These are phyloP conservation scores for fruit fly (Drosophila melanogaster) DNA, from an alignment of 1,140 invertebrate species.

Conservation along the genomic window DNA sequence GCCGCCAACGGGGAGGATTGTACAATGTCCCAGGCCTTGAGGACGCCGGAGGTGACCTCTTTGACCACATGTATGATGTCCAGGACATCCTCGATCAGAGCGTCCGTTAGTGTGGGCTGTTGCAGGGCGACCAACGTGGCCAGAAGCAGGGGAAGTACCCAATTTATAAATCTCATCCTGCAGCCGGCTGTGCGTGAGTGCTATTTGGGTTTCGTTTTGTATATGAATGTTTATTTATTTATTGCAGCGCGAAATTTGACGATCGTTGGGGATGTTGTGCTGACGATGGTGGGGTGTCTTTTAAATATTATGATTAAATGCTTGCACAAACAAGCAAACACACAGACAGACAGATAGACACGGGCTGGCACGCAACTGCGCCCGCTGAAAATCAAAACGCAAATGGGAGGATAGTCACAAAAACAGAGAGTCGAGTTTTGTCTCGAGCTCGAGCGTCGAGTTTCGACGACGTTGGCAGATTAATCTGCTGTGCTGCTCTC, in stretches of 20 bases:
- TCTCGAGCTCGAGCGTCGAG: slow-evolving; percentile 14
- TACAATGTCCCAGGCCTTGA: slow-evolving; percentile 88
- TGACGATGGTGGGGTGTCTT: neutral
- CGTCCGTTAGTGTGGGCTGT: slow-evolving; percentile 59
- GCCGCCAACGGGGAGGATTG: slow-evolving; percentile 85
- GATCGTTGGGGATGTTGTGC: slow-evolving; percentile 14
- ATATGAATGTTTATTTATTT: neutral
- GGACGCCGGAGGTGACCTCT: slow-evolving; percentile 86
- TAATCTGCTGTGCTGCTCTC: slow-evolving; percentile 16
- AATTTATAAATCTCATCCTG: slow-evolving; percentile 23
- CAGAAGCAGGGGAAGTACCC: slow-evolving; percentile 26
- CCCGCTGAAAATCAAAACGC: slow-evolving; percentile 58
- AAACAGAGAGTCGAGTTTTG: slow-evolving; percentile 36
- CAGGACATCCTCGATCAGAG: slow-evolving; percentile 86
- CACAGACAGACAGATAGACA: slow-evolving; percentile 12
- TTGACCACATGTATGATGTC: slow-evolving; percentile 87
- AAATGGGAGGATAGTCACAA: slow-evolving; percentile 50
- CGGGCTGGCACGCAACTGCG: slow-evolving; percentile 48
- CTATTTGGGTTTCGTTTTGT: neutral
- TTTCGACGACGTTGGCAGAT: slow-evolving; percentile 7
- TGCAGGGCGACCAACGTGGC: slow-evolving; percentile 25
- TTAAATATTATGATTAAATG: slow-evolving; percentile 34
- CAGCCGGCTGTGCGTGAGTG: slow-evolving; percentile 14
- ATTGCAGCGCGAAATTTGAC: slow-evolving; percentile 1
- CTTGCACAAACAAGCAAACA: slow-evolving; percentile 15